Evolutionary conservation across 2,113 vertebrate genomes (phyloP), one percentile per base, ranked within the genome.

Genomic region (Spea bombifrons): DNA sequence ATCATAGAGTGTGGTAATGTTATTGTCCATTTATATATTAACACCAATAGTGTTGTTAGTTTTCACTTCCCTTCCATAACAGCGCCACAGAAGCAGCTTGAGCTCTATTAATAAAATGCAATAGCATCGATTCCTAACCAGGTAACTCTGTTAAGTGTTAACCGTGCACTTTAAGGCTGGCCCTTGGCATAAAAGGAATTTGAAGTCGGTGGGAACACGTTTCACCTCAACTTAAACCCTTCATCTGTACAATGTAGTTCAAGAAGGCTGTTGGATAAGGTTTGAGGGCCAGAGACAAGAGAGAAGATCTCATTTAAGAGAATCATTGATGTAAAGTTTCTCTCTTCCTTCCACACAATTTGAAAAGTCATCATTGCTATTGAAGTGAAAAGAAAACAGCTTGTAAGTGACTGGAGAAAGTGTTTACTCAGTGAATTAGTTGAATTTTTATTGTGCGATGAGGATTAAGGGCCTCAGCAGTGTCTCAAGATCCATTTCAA

Each of bases 351-450:
- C 86, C 47, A 61, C 85, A 84, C 88, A 81, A 87, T 78, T 87
- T 88, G 88, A 83, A 88, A 81, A 80, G 86, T 87, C 89, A 90
- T 90, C 88, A 92, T 90, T 91, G 88, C 90, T 90, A 89, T 85
- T 87, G 87, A 86, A 84, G 87, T 96, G 92, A 93, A 96, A 74
- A 94, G 94, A 94, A 96, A 95, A 94, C 92, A 91, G 92, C 92
- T 89, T 94, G 92, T 93, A 94, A 94, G 91, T 90, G 93, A 97
- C 92, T 92, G 94, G 89, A 94, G 94, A 96, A 95, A 96, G 94
- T 98, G 97, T 99, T 98, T 98, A 99, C 96, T 94, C 92, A 93
- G 95, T 94, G 95, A 95, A 99, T 98, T 98, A 98, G 96, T 97
- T 96, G 94, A 91, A 95, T 94, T 95, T 88, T 95, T 94, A 96